These are phyloP conservation scores for Macrocentrus cingulum DNA, from an alignment of 1,140 invertebrate species.

Conservation along the genomic window DNA sequence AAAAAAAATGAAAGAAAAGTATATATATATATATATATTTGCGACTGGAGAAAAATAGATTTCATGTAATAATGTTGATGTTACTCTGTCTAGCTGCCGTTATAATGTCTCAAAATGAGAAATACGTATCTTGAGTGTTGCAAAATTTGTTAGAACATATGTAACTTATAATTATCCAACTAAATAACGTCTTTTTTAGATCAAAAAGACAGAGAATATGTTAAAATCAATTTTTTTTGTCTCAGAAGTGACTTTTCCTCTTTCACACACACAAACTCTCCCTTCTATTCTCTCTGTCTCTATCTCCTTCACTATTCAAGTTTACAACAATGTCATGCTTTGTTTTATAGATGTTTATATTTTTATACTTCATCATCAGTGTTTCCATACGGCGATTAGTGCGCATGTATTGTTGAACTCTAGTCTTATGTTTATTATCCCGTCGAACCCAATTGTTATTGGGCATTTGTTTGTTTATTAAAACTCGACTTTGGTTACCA, in stretches of 20 bases:
- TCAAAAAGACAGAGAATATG: too few relatives aligned
- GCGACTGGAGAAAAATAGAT: neutral
- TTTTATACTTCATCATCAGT: slow-evolving; percentile 46
- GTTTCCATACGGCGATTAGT: slow-evolving; percentile 44
- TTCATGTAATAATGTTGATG: neutral
- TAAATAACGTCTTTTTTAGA: too few relatives aligned
- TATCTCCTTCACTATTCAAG: slow-evolving; percentile 15
- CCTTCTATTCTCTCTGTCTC: slow-evolving; percentile 13
- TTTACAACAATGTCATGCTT: slow-evolving; percentile 39
- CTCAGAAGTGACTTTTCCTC: slow-evolving; percentile 15
- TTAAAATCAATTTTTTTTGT: too few relatives aligned
- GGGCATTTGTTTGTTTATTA: slow-evolving; percentile 33
- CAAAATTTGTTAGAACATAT: neutral
- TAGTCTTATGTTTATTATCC: slow-evolving; percentile 54
- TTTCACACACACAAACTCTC: neutral
- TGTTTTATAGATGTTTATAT: slow-evolving; percentile 56
- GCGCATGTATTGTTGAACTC: slow-evolving; percentile 57
- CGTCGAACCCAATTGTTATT: slow-evolving; percentile 37
- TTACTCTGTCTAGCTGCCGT: neutral
- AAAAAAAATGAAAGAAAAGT: too few relatives aligned
- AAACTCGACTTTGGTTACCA: slow-evolving; percentile 3
- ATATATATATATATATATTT: too few relatives aligned
- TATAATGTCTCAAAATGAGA: neutral
- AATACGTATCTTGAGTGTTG: neutral
- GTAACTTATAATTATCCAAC: too few relatives aligned